phyloP scores from a whole-genome alignment of 2,113 vertebrate genomes.

The Casuarius casuarius region DNA sequence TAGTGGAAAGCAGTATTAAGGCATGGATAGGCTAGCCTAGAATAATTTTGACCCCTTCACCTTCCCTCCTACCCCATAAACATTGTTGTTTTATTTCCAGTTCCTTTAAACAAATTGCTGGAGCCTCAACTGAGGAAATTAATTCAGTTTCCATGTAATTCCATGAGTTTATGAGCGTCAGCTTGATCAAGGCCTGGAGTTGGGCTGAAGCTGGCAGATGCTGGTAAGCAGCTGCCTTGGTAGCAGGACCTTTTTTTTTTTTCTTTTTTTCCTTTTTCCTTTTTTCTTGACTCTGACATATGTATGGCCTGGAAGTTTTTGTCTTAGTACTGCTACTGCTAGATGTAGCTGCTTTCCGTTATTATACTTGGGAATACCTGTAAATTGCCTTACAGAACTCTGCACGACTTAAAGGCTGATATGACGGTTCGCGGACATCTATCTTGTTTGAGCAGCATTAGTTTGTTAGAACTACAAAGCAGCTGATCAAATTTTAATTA shows the following conservation, averaged over 20 bases:
- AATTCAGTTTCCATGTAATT: conserved; percentile 10
- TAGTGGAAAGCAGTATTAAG: conserved; percentile 52
- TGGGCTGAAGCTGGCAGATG: conserved; percentile 55
- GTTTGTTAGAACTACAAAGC: conserved; percentile 25
- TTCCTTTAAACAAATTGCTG: conserved; percentile 53
- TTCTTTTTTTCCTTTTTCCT: not conserved
- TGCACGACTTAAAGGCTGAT: not conserved
- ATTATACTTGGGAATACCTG: not conserved
- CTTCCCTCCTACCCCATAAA: conserved; percentile 38
- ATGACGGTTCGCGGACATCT: not conserved
- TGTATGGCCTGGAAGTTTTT: not conserved
- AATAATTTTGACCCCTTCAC: conserved; percentile 41
- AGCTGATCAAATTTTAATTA: conserved; percentile 72
- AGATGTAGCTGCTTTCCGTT: not conserved
- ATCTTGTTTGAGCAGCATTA: conserved; percentile 6
- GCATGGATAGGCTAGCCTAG: conserved; percentile 28
- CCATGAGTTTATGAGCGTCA: not conserved
- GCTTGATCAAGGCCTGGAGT: conserved; percentile 27
- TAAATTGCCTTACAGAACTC: not conserved
- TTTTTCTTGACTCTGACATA: not conserved
- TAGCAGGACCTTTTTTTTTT: not conserved
- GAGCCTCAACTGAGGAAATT: conserved; percentile 24
- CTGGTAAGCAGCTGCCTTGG: conserved; percentile 32
- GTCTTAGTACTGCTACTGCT: not conserved
- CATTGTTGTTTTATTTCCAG: not conserved